Base-by-base conservation (phyloP, 2,797 vertebrate species). In the Micropoecilia bifurca region DNA sequence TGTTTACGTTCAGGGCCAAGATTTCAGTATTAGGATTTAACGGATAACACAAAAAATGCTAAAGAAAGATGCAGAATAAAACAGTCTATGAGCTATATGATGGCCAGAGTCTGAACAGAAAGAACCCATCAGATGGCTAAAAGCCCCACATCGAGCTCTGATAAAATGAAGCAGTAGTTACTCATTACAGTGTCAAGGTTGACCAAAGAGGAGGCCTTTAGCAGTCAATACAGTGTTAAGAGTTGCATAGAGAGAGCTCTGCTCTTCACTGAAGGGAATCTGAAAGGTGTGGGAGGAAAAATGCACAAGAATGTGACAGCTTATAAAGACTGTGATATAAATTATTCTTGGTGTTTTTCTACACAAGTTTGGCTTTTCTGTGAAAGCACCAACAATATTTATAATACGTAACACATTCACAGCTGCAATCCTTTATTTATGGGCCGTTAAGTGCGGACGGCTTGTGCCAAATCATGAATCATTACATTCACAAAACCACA, bases 151-250 rank as follows among this genome's bases (percentile, higher is more conserved):
- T 48, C 75, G 30, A 78, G 77, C 61, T 50, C 74, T 66, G 77
- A 83, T 88, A 63, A 91, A 91, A 87, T 20, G 73, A 74, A 41
- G 84, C 71, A 88, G 79, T 75, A 88, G 85, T 90, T 90, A 88
- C 78, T 90, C 73, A 83, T 88, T 87, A 87, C 73, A 76, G 30
- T 66, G 76, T 82, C 76, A 77, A 48, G 76, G 74, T 76, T 79
- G 81, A 87, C 86, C 79, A 75, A 85, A 80, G 80, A 86, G 61
- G 66, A 90, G 85, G 79, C 79, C 79, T 16, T 84, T 55, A 85
- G 36, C 55, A 75, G 85, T 84, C 75, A 77, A 82, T 83, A 80
- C 76, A 79, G 20, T 57, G 75, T 73, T 30, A 22, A 68, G 82
- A 73, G 77, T 74, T 72, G 73, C 13, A 72, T 48, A 73, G 72